Percentiles rank a stretch among this genome's conserved stretches.
These are phyloP conservation scores for Diorhabda elongata DNA, from an alignment of 1,140 invertebrate genomes.

Conservation along the genomic window DNA sequence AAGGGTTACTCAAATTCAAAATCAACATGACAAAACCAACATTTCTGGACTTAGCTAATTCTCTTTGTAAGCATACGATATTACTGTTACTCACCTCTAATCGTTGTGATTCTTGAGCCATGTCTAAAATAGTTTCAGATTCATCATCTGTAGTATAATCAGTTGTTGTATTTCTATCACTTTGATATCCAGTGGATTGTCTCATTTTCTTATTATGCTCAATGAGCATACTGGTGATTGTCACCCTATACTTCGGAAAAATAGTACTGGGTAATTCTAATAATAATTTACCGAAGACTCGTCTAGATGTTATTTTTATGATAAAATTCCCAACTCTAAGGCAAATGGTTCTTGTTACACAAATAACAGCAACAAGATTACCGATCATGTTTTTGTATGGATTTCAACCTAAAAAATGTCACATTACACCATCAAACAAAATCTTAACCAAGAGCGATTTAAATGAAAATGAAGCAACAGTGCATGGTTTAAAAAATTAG, in stretches of 20 bases:
- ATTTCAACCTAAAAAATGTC: no score
- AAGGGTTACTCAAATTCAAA: background rate
- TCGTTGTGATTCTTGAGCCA: no score
- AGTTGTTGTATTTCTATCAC: background rate
- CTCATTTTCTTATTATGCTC: conserved; percentile 16
- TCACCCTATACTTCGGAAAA: conserved; percentile 20
- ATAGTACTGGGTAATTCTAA: conserved; percentile 11
- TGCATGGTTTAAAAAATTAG: no score
- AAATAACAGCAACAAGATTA: background rate
- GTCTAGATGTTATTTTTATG: conserved; percentile 7
- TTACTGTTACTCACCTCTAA: no score
- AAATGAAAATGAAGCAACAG: no score
- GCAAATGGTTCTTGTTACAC: conserved; percentile 4
- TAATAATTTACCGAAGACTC: conserved; percentile 14
- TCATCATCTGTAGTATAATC: conserved; percentile 4
- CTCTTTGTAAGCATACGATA: no score
- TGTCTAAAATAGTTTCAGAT: background rate
- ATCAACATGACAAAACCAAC: background rate
- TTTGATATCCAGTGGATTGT: conserved; percentile 3
- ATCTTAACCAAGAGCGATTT: no score
- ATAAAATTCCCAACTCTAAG: conserved; percentile 3
- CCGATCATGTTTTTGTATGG: no score
- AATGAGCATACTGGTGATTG: conserved; percentile 10
- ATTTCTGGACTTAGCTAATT: background rate
- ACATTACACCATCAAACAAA: no score